Base-by-base conservation (phyloP, 2,113 vertebrate genomes). In the Mirza zaza region DNA sequence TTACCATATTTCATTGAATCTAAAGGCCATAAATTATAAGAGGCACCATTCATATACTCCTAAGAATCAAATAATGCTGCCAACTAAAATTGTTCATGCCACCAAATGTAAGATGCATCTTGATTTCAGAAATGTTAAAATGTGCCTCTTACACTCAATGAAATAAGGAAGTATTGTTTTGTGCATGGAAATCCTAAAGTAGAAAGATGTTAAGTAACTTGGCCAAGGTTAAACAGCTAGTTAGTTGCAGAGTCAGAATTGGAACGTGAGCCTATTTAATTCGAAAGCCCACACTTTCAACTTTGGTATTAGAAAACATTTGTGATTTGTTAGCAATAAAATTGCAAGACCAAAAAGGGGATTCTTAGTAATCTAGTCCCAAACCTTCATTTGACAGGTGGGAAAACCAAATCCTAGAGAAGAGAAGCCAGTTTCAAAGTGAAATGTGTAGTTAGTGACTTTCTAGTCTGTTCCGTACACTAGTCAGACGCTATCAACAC, bases 81-180 rank as follows among this genome's bases (percentile, higher is more conserved):
- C 90, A 77, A 57, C 34, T 70, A 67, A 79, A 79, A 59, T 20
- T 71, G 9, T 61, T 79, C 39, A 73, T 11, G 1, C 34, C 55
- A 92, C 48, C 81, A 87, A 83, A 65, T 71, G 21, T 63, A 87
- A 84, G 61, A 59, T 95, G 45, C 15, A 45, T 81, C 52, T 67
- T 34, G 67, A 86, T 57, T 94, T 94, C 48, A 90, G 57, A 83
- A 87, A 80, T 82, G 76, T 75, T 94, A 67, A 91, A 77, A 67
- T 83, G 36, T 73, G 45, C 63, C 36, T 55, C 76, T 81, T 73
- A 42, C 0, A 48, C 61, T 59, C 84, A 84, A 29, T 79, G 85
- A 90, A 65, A 61, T 90, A 83, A 82, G 57, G 92, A 85, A n/a
- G 48, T 57, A 83, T 23, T 34, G 52, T 86, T 89, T 75, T 59